Conservation (phyloP, 1,140 invertebrate species). For the Dinothrombium tinctorium region DNA sequence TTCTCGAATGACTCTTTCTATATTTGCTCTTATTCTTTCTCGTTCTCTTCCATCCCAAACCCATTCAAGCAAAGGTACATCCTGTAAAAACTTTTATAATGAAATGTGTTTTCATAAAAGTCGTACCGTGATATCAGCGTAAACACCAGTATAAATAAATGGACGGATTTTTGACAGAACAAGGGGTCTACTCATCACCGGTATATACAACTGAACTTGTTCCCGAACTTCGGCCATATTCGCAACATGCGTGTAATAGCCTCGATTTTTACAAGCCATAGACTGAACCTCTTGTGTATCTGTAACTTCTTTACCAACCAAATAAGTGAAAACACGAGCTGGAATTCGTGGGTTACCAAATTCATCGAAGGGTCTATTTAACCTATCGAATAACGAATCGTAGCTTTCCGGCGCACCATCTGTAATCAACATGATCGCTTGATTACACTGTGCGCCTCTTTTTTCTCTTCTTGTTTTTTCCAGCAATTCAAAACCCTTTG, state of each 20-base stretch:
- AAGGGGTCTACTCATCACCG: slow-evolving; percentile 62
- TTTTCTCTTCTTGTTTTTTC: slow-evolving; percentile 23
- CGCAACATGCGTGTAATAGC: slow-evolving; percentile 77
- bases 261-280: slow-evolving; percentile 23
- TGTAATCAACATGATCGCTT: slow-evolving; percentile 94
- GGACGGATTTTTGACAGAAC: slow-evolving; percentile 48
- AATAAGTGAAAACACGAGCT: slow-evolving; percentile 87
- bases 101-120: not conserved
- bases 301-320: slow-evolving; percentile 81
- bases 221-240: slow-evolving; percentile 72
- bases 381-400: slow-evolving; percentile 64
- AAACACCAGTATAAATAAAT: slow-evolving; percentile 71
- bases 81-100: slow-evolving; percentile 27
- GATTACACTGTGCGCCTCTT: slow-evolving; percentile 67
- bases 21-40: slow-evolving; percentile 31
- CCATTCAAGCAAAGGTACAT: slow-evolving; percentile 71
- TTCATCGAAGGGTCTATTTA: too few relatives aligned
- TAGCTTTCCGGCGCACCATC: slow-evolving; percentile 87
- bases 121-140: slow-evolving; percentile 60
- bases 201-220: slow-evolving; percentile 63
- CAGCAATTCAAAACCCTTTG: slow-evolving; percentile 64
- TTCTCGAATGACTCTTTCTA: not conserved
- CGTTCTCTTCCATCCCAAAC: slow-evolving; percentile 58
- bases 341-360: slow-evolving; percentile 24
- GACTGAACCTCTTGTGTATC: slow-evolving; percentile 42